Evolutionary conservation across 2,797 vertebrate genomes (phyloP).

Genomic region (Loris lydekkerianus): DNA sequence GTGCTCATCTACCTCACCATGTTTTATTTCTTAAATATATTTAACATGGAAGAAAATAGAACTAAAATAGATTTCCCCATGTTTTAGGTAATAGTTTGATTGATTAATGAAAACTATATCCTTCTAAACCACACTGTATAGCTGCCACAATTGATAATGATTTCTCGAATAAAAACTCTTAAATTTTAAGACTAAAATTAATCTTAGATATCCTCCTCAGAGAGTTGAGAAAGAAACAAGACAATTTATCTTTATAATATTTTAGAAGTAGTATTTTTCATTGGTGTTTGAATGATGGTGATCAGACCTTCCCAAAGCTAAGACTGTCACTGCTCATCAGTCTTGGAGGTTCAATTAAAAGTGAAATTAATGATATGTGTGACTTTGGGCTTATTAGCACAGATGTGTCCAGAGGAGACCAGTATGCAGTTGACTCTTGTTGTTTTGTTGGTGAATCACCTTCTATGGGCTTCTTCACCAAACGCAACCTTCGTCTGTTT

Average conservation of each 20-base stretch:
- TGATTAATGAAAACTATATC: constrained; percentile 84
- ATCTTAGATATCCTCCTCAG: background rate
- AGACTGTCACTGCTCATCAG: background rate
- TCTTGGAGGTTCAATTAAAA: background rate
- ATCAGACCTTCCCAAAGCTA: background rate
- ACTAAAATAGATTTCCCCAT: constrained; percentile 64
- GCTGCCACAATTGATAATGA: constrained; percentile 42
- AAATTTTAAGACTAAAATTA: background rate
- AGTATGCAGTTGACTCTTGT: background rate
- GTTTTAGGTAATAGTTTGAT: constrained; percentile 78
- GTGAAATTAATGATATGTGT: background rate
- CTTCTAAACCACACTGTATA: constrained; percentile 40
- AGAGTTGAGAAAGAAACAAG: background rate
- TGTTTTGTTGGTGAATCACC: constrained; percentile 17
- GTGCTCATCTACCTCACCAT: background rate
- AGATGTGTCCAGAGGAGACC: background rate
- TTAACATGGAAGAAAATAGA: constrained; percentile 66
- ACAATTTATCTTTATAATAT: constrained; percentile 22
- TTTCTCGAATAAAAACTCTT: constrained; percentile 45
- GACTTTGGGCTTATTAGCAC: background rate
- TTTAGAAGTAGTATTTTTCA: background rate
- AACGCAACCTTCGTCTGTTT: constrained; percentile 47
- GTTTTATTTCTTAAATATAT: constrained; percentile 52
- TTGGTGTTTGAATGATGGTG: background rate
- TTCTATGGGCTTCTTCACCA: constrained; percentile 32